These are phyloP conservation scores for Acrocephalus kingi DNA, from an alignment of 2,113 vertebrate genomes.

Conservation along the genomic window DNA sequence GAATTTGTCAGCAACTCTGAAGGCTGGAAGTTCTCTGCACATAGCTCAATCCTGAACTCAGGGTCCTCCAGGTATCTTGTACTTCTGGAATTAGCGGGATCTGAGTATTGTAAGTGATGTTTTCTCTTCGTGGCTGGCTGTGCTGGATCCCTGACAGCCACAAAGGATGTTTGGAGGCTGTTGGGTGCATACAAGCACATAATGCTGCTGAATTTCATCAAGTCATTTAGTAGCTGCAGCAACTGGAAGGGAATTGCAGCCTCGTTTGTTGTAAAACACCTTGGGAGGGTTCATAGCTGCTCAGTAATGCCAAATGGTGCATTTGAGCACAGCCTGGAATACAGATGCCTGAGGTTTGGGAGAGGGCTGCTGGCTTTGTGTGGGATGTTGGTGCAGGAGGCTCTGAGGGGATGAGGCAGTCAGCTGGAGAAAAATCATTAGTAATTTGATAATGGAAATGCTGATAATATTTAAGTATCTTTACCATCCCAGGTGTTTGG, in stretches of 20 bases:
- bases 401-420: rapidly evolving
- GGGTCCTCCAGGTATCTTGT: background rate
- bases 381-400: background rate
- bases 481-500: background rate
- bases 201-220: background rate
- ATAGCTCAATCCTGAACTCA: rapidly evolving
- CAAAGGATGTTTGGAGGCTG: background rate
- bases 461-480: background rate
- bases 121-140: background rate
- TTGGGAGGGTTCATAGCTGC: background rate
- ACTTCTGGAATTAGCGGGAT: background rate
- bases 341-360: background rate
- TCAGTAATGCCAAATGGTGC: background rate
- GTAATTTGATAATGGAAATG: background rate
- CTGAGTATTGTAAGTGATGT: background rate
- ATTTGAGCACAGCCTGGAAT: background rate
- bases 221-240: background rate
- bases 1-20: background rate
- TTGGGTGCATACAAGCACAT: background rate
- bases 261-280: background rate
- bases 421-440: background rate
- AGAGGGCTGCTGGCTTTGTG: background rate
- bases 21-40: background rate
- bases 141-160: rapidly evolving
- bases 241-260: background rate